Evolutionary conservation across 1,140 invertebrate genomes (phyloP).

Genomic region (Pantala flavescens): DNA sequence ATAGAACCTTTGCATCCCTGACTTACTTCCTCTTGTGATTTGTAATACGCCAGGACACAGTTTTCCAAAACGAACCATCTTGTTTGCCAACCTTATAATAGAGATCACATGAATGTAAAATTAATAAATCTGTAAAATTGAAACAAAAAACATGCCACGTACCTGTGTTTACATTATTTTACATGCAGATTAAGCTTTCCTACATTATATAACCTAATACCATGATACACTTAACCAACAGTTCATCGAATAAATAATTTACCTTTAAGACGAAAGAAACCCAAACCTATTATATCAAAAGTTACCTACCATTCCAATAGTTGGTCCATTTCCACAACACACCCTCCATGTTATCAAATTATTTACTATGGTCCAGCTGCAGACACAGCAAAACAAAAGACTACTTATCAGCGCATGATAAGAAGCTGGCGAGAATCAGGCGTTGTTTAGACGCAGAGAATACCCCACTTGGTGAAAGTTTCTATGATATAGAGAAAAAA

Average conservation of each 20-base stretch:
- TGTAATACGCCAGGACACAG: conserved; percentile 70
- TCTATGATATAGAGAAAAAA: no score
- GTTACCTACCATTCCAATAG: conserved; percentile 60
- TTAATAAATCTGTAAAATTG: background rate
- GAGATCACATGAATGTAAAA: conserved; percentile 25
- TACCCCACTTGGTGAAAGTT: no score
- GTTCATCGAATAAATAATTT: no score
- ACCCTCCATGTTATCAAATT: conserved; percentile 49
- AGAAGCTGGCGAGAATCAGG: no score
- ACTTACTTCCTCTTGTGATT: conserved; percentile 69
- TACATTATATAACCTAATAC: no score
- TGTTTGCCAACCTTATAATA: conserved; percentile 63
- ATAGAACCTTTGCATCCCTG: conserved; percentile 76
- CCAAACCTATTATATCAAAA: no score
- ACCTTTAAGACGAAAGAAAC: no score
- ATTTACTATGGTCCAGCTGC: background rate
- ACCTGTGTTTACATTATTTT: conserved; percentile 11
- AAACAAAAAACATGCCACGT: conserved; percentile 4
- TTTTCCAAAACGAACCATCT: conserved; percentile 75
- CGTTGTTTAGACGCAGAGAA: no score
- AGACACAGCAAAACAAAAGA: background rate
- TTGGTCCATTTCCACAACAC: conserved; percentile 74
- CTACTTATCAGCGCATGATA: background rate
- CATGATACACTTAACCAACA: no score
- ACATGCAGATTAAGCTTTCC: background rate